Base-by-base conservation (phyloP, 2,797 vertebrate genomes). In the Todus mexicanus region DNA sequence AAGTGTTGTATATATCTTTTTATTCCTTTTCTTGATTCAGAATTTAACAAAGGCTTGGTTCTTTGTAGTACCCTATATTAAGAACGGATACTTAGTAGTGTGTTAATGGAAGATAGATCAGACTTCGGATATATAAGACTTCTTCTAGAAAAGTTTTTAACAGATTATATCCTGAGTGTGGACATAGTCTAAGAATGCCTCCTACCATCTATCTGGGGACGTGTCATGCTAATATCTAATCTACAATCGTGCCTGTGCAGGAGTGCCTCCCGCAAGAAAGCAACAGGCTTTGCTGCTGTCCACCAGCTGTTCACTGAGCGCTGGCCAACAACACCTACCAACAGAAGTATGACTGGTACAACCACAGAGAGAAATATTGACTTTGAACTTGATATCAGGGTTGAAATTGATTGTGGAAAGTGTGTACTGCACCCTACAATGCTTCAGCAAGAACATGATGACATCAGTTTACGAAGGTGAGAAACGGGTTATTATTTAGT, bases 331-430 rank as follows among this genome's bases (percentile, higher is more conserved):
- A 97, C 98, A 1, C 97, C 99, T 4, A 95, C 97, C 86, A 98
- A 95, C 96, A 98, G 99, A 89, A 98, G 98, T 84, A 96, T 98
- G 81, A 97, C 98, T 45, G 98, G 98, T 71, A 97, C 99, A 38
- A 96, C 98, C 9, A 98, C 98, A 0, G 99, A 99, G 84, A 98
- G 99, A 73, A 99, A 99, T 97, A 99, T 99, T 20, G 99, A 99
- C 97, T 99, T 99, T 92, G 99, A 99, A 95, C 98, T 99, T 47
- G 99, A 99, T n/a, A 97, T 99, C 73, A 98, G 99, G 16, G 99
- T 99, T 75, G 99, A 99, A 97, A 99, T 99, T 13, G 99, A 99
- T 91, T 99, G 98, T 82, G 99, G 99, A 43, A 99, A 99, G 96
- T 99, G 99, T 94, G 98, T 99, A 45, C 98, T 99, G 72, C 99